phyloP scores from a whole-genome alignment of 2,888 invertebrate genomes.

The Oegoconia quadripuncta region DNA sequence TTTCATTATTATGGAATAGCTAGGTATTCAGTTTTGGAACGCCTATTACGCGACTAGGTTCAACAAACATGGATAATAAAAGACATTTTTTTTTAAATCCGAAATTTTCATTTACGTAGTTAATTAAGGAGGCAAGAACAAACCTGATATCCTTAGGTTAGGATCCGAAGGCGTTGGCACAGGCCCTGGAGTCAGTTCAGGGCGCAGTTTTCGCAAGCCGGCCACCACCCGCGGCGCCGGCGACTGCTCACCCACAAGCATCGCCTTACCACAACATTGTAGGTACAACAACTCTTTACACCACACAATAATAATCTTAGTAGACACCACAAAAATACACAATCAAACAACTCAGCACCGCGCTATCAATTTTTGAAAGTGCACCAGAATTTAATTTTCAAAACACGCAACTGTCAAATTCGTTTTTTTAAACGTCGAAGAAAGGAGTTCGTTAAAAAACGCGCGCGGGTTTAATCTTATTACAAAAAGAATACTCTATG shows the following conservation, averaged over 20 bases:
- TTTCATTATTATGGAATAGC: too few relatives aligned
- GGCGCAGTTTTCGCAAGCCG: conserved; percentile 69
- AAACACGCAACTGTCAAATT: conserved; percentile 52
- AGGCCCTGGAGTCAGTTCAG: conserved; percentile 70
- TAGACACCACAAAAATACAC: conserved; percentile 31
- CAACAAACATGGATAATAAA: too few relatives aligned
- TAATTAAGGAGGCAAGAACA: too few relatives aligned
- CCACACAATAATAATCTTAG: conserved; percentile 37
- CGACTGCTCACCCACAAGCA: conserved; percentile 73
- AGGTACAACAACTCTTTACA: conserved; percentile 49
- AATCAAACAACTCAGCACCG: conserved; percentile 18
- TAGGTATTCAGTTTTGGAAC: too few relatives aligned
- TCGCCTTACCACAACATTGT: conserved; percentile 64
- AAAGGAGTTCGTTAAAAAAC: conserved; percentile 63
- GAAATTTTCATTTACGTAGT: too few relatives aligned
- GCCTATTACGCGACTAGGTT: too few relatives aligned
- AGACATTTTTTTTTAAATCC: too few relatives aligned
- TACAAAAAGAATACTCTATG: background rate
- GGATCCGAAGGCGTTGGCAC: conserved; percentile 64
- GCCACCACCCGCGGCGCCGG: conserved; percentile 77
- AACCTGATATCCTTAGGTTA: conserved; percentile 70
- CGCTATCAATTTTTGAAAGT: conserved; percentile 24
- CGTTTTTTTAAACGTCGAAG: conserved; percentile 62
- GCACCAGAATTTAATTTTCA: conserved; percentile 15
- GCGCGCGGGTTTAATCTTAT: conserved; percentile 51